These are phyloP conservation scores for Melanostoma scalare DNA, from an alignment of 2,888 invertebrate species.

Conservation along the genomic window DNA sequence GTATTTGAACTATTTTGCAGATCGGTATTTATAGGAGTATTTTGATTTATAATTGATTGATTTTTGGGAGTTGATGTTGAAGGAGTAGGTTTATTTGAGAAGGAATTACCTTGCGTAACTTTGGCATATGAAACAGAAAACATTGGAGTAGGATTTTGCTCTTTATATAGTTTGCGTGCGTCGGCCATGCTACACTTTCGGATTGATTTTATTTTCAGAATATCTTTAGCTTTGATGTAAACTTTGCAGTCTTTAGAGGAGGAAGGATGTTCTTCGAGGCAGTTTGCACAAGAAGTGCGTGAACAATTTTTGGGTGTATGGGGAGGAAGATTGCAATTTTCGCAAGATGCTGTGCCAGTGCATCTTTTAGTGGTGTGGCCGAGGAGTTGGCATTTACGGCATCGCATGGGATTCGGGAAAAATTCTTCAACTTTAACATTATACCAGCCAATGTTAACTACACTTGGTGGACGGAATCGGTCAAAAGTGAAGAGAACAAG, in stretches of 20 bases:
- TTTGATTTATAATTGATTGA: no score
- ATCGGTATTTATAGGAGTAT: no score
- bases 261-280: neutral
- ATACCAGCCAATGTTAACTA: neutral
- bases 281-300: no score
- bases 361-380: slow-evolving; percentile 6
- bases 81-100: no score
- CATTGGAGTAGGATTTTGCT: neutral
- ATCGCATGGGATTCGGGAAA: slow-evolving; percentile 4
- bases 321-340: neutral
- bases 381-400: neutral
- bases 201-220: slow-evolving; percentile 19
- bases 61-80: no score
- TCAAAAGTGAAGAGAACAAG: slow-evolving; percentile 22
- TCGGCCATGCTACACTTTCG: slow-evolving; percentile 24
- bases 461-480: neutral
- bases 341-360: no score
- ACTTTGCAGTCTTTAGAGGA: neutral
- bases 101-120: no score
- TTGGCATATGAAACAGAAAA: no score
- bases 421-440: slow-evolving; percentile 8
- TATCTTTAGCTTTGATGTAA: slow-evolving; percentile 10
- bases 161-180: slow-evolving; percentile 4
- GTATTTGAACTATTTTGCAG: no score
- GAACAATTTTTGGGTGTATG: neutral